Percentiles rank a stretch among this genome's conserved stretches.
Evolutionary conservation across 1,140 invertebrate genomes (phyloP).

Genomic region (Drosophila kepulauana): DNA sequence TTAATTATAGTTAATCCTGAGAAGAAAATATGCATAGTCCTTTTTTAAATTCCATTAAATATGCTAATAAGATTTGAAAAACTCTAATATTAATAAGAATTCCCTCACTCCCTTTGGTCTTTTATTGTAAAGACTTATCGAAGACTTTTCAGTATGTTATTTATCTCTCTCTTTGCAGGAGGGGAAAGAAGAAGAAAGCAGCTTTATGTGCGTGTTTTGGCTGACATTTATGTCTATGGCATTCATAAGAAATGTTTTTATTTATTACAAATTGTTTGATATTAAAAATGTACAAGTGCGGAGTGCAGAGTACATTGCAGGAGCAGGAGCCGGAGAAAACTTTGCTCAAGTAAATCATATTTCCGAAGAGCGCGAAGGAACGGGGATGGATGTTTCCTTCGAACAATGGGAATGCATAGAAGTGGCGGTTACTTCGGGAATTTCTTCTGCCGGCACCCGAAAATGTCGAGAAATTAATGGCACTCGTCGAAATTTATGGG

Average conservation of each 20-base stretch:
- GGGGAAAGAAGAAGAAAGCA: conserved; percentile 5
- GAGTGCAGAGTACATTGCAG: conserved; percentile 22
- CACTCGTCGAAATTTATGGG: conserved; percentile 73
- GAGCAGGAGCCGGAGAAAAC: conserved; percentile 11
- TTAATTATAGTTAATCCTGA: too few relatives aligned
- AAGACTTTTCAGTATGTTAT: conserved; percentile 17
- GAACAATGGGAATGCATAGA: conserved; percentile 44
- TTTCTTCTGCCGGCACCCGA: conserved; percentile 28
- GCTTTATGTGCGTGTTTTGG: conserved; percentile 46
- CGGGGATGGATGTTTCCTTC: too few relatives aligned
- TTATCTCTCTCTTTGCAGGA: neutral
- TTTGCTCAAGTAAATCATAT: conserved; percentile 71
- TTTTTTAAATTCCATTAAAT: too few relatives aligned
- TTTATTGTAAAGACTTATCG: conserved; percentile 10
- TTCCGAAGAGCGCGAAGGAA: neutral
- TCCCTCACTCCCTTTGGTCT: too few relatives aligned
- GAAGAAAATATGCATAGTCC: too few relatives aligned
- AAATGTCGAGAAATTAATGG: conserved; percentile 81
- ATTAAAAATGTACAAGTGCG: conserved; percentile 73
- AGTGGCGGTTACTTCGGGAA: conserved; percentile 9
- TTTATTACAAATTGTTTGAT: conserved; percentile 82
- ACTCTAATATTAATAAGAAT: neutral
- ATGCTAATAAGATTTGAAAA: too few relatives aligned
- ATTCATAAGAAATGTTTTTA: conserved; percentile 65
- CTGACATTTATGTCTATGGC: conserved; percentile 71